Conservation (phyloP, 1,140 invertebrate species). For the Stratiolaelaps scimitus region DNA sequence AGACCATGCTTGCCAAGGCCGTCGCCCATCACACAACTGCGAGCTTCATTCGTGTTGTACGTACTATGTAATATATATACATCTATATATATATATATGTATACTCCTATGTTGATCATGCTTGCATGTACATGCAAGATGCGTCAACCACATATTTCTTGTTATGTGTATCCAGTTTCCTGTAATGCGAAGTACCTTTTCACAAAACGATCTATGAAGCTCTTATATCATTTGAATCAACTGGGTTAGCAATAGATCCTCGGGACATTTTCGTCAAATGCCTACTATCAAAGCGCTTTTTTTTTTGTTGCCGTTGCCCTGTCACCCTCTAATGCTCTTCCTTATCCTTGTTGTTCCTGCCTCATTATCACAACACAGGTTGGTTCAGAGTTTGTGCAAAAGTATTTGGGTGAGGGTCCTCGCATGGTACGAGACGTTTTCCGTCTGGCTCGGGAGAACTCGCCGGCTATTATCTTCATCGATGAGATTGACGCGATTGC, state of each 20-base stretch:
- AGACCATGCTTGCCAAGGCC: conserved; percentile 98
- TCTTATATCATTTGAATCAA: background rate
- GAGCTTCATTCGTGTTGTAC: conserved; percentile 41
- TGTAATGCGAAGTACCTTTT: too few species aligned
- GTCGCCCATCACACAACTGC: conserved; percentile 88
- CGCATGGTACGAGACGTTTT: conserved; percentile 99
- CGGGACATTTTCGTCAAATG: background rate
- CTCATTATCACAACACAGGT: conserved; percentile 79
- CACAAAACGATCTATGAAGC: too few species aligned
- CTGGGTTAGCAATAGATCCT: background rate
- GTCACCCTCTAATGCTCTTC: too few species aligned
- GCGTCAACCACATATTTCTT: too few species aligned
- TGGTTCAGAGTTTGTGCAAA: conserved; percentile 98
- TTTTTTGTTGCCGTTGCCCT: conserved; percentile 19
- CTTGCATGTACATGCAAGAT: too few species aligned
- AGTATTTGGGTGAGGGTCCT: conserved; percentile 96
- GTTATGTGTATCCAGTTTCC: too few species aligned
- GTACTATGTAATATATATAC: conserved; percentile 29
- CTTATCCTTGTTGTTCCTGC: conserved; percentile 64
- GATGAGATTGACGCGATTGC: conserved; percentile 98
- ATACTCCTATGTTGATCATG: too few species aligned
- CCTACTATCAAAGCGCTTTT: conserved; percentile 22
- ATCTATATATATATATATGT: background rate
- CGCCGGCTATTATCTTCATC: conserved; percentile 98
- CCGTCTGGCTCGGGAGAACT: conserved; percentile 94